Evolutionary conservation across 2,888 invertebrate species (phyloP).

Genomic region (Callimorpha dominula): DNA sequence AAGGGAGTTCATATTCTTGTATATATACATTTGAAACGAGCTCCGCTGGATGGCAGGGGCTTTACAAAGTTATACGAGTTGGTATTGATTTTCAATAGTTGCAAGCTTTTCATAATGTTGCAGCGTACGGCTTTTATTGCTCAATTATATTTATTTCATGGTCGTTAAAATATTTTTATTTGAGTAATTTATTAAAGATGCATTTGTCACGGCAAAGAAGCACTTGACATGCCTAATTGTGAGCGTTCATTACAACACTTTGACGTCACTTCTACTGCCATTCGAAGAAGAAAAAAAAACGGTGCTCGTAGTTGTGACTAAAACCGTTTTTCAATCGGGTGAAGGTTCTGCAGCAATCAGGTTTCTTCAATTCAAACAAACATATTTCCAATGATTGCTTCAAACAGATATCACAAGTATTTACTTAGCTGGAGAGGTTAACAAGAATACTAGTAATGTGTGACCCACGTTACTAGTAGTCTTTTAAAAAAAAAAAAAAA

Average conservation of each 20-base stretch:
- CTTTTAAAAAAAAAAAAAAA: too few species aligned
- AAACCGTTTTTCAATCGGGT: background rate
- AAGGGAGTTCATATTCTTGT: conserved; percentile 8
- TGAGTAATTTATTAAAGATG: background rate
- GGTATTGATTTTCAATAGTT: conserved; percentile 50
- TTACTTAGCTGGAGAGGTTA: too few species aligned
- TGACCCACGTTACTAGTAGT: too few species aligned
- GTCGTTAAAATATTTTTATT: background rate
- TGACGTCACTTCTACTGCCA: background rate
- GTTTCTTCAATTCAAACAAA: too few species aligned
- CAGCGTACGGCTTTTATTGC: conserved; percentile 6
- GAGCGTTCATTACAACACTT: background rate
- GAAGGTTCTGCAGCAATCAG: too few species aligned
- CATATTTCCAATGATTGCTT: too few species aligned
- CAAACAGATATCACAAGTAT: too few species aligned
- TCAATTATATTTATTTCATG: background rate
- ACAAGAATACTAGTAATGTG: too few species aligned
- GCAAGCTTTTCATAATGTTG: conserved; percentile 29
- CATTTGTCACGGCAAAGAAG: too few species aligned
- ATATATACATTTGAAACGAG: conserved; percentile 29
- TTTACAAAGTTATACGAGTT: conserved; percentile 43
- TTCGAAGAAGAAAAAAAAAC: too few species aligned
- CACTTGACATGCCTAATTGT: too few species aligned
- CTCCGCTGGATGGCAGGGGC: conserved; percentile 22
- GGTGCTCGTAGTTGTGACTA: too few species aligned